Base-by-base conservation (phyloP, 2,888 invertebrate genomes). In the Anthrax anthrax region DNA sequence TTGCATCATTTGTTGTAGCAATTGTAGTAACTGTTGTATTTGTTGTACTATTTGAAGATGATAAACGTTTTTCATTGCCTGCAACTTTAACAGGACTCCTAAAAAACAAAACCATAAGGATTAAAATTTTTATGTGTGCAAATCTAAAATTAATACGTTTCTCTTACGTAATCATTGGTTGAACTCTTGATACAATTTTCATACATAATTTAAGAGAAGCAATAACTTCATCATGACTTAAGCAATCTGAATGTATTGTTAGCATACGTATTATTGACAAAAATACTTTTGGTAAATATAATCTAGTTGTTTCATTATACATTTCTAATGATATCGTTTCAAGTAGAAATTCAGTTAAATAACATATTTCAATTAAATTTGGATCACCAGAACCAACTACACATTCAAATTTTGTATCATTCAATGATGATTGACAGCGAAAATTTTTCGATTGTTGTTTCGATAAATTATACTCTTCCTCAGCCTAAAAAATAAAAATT, bases 281-380 rank as follows among this genome's bases (percentile, higher is more conserved):
- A 57, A 87, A 79, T 46, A 87, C 73, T 55, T 78, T 77, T n/a
- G 86, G 87, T 46, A 87, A 67, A 60, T 85, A 83, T 54, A 84
- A 80, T 10, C 82, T 79, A 9, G 84, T 81, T 18, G 80, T 84
- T 60, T 85, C 84, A 42, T 79, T 74, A 55, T 82, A 84, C 42
- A 82, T 80, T 64, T 87, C 86, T 55, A 81, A 67, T 0, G 81
- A 80, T 44, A 86, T 81, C 32, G 81, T 76, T 51, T 86, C 85
- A 43, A 88, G 64, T 8, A 87, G 69, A 61, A 84, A 85, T 62
- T 81, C 81, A 10, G 82, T 79, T 37, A 87, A 64, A 40, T 73
- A 70, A 58, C 85, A 85, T 40, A 84, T 74, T 70, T 86, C 83
- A 44, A 74, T 62, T n/a, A 81, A 67, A 54, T 71, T 70, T 0